phyloP scores from a whole-genome alignment of 1,140 invertebrate species.

The Ooceraea biroi region DNA sequence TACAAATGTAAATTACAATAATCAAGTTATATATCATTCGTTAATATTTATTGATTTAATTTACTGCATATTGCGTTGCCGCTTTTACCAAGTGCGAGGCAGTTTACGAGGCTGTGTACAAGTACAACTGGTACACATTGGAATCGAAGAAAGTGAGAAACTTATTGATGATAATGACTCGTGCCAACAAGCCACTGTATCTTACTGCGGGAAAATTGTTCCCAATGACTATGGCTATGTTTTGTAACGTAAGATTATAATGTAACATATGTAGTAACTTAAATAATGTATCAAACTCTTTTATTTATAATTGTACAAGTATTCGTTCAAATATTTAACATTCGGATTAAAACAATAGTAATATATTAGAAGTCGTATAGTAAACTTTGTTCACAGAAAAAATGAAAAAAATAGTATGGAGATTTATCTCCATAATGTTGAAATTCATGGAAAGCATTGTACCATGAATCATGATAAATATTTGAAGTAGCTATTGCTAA shows the following conservation, averaged over 20 bases:
- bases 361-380: too few species aligned
- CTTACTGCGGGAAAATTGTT: conserved; percentile 58
- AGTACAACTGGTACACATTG: conserved; percentile 40
- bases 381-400: too few species aligned
- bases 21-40: background rate
- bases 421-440: too few species aligned
- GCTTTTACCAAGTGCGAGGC: conserved; percentile 17
- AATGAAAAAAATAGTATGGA: too few species aligned
- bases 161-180: conserved; percentile 44
- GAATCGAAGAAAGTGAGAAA: conserved; percentile 12
- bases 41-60: background rate
- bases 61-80: background rate
- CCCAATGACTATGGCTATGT: conserved; percentile 43
- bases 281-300: too few species aligned
- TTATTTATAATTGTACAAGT: too few species aligned
- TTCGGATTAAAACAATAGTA: too few species aligned
- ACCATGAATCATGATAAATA: too few species aligned
- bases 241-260: conserved; percentile 48
- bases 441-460: too few species aligned
- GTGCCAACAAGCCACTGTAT: conserved; percentile 11
- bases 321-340: too few species aligned
- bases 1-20: background rate
- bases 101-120: conserved; percentile 12
- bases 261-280: too few species aligned
- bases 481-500: too few species aligned